phyloP scores from a whole-genome alignment of 2,888 invertebrate species.

The Chironomus tentans region DNA sequence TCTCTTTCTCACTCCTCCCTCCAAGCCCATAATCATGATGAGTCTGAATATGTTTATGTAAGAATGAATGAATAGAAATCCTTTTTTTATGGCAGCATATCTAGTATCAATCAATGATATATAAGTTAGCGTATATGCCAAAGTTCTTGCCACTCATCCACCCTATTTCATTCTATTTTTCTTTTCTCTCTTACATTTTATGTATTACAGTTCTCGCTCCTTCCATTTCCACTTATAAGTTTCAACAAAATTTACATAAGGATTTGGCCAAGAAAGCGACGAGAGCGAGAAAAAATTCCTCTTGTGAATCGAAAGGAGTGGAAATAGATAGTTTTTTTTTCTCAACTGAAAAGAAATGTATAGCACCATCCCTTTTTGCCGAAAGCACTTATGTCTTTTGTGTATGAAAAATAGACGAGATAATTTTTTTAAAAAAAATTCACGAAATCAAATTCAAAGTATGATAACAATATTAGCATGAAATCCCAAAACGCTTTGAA shows the following conservation, averaged over 20 bases:
- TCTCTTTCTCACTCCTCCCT: too few species aligned
- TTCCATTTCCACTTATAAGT: neutral
- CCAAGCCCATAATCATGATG: neutral
- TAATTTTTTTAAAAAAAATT: neutral
- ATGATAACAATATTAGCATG: neutral
- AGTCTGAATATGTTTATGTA: neutral
- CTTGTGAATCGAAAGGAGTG: neutral
- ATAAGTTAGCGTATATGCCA: neutral
- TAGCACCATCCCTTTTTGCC: neutral
- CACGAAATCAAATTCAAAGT: neutral
- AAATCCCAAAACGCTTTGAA: neutral
- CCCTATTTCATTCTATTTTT: neutral
- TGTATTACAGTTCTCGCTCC: neutral
- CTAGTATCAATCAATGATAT: constrained; percentile 17
- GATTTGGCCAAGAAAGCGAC: neutral
- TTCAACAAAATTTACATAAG: neutral
- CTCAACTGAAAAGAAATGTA: neutral
- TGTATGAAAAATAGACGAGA: neutral
- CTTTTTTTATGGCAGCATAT: neutral
- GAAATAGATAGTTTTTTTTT: neutral
- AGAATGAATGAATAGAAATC: neutral
- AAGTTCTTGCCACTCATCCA: neutral
- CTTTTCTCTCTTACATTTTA: neutral
- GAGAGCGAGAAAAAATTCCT: too few species aligned
- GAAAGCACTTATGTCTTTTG: neutral